These are phyloP conservation scores for Ochropleura leucogaster DNA, from an alignment of 2,888 invertebrate species.

Conservation along the genomic window DNA sequence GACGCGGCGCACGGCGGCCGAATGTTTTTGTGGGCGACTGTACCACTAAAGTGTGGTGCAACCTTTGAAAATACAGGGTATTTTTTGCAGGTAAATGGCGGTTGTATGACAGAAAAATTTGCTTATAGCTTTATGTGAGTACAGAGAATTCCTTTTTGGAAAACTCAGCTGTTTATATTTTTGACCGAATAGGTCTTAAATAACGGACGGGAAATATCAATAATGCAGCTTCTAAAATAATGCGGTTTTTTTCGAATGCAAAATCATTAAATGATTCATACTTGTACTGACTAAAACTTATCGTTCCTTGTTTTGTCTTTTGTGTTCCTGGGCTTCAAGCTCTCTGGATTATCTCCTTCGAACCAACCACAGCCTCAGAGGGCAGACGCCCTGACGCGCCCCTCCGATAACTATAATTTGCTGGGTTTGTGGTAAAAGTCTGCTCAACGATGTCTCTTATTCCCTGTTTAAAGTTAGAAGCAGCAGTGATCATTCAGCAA, in stretches of 20 bases:
- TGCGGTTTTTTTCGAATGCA: too few relatives aligned
- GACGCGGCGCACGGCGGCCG: constrained; percentile 22
- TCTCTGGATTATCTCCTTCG: too few relatives aligned
- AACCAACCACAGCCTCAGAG: too few relatives aligned
- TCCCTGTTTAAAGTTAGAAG: not conserved
- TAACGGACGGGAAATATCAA: not conserved
- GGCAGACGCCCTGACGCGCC: too few relatives aligned
- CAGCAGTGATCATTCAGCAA: not conserved
- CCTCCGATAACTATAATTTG: not conserved
- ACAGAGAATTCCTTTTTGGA: too few relatives aligned
- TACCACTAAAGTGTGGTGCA: constrained; percentile 32
- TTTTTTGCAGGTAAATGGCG: constrained; percentile 21
- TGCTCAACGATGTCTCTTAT: not conserved
- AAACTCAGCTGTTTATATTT: not conserved
- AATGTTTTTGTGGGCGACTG: constrained; percentile 45
- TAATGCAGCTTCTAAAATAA: not conserved
- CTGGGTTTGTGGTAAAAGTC: not conserved
- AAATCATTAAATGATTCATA: too few relatives aligned
- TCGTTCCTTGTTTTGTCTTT: too few relatives aligned
- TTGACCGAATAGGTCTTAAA: not conserved
- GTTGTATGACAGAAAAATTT: constrained; percentile 5
- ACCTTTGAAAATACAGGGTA: constrained; percentile 39
- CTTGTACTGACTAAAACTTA: too few relatives aligned
- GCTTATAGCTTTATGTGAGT: not conserved
- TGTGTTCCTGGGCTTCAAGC: too few relatives aligned